Conservation (phyloP, 2,888 invertebrate genomes). For the Mythimna vitellina region DNA sequence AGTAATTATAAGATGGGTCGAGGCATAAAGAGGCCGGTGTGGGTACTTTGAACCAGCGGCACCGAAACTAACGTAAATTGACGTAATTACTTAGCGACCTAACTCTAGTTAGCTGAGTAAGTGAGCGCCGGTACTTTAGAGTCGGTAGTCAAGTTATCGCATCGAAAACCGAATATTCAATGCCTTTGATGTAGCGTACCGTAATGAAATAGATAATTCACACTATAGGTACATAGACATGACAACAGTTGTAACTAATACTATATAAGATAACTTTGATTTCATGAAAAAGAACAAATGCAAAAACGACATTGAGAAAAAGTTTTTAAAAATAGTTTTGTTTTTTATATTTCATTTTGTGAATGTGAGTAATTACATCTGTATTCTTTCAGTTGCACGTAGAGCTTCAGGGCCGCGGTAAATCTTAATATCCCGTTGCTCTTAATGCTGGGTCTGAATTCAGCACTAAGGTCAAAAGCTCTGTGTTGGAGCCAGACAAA, state of each 20-base stretch:
- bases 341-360: no score
- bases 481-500: no score
- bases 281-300: not conserved
- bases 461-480: no score
- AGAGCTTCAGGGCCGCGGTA: no score
- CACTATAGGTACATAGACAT: not conserved
- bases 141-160: not conserved
- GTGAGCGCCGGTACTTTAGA: constrained; percentile 8
- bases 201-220: not conserved
- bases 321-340: no score
- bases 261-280: not conserved
- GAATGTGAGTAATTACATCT: no score
- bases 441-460: no score
- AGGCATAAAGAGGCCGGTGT: constrained; percentile 23
- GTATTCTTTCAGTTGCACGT: no score
- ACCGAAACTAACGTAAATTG: constrained; percentile 47
- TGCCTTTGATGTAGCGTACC: constrained; percentile 8
- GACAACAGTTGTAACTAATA: not conserved
- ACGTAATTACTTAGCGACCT: constrained; percentile 54
- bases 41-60: constrained; percentile 33
- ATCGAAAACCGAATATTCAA: constrained; percentile 12
- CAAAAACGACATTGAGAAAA: no score
- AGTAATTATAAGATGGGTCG: constrained; percentile 38
- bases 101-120: constrained; percentile 29
- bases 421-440: no score